Evolutionary conservation across 2,888 invertebrate species (phyloP), one percentile per base, ranked within the genome.

Genomic region (Bombyx huttoni): DNA sequence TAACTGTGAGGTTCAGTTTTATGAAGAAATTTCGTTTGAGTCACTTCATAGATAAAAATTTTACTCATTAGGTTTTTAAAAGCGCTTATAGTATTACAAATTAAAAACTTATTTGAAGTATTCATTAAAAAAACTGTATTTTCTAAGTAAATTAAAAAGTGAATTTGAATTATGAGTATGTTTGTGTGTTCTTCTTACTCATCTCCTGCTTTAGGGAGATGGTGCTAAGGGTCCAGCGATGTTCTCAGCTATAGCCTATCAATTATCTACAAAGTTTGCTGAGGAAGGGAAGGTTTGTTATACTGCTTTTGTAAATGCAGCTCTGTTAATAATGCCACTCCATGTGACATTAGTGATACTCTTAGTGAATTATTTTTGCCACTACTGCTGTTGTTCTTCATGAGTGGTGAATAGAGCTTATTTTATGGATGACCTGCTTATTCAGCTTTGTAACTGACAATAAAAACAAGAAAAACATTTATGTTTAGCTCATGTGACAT

Each of bases 221-320:
- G 54, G 63, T 65, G 65, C 58, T 64, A 67, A 68, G 61, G 53
- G 61, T 56, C 57, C 53, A 74, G 79, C 74, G 62, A 88, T 88
- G 87, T 82, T 87, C 70, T 81, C 84, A 46, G 78, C 76, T 12
- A 62, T 88, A 58, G 83, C 87, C 13, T 86, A 87, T 61, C 77
- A 84, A 64, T 71, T 88, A 56, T 88, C 87, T 53, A 79, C 79
- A 46, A 81, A 77, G 59, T 88, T 87, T 65, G 61, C 81, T 49
- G 84, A 84, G 59, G 82, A 87, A 64, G 73, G 81, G 56, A 84
- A 86, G 78, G 83, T 84, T 54, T 65, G 64, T 54, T 40, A 40
- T 12, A 8, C 8, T 40, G 12, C 9, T 40, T 40, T 12, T 10
- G 8, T 12, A 40, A 40, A 40, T 10, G 24, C 24, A 24, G 24